These are phyloP conservation scores for Physocephala rufipes DNA, from an alignment of 2,888 invertebrate genomes.

Conservation along the genomic window DNA sequence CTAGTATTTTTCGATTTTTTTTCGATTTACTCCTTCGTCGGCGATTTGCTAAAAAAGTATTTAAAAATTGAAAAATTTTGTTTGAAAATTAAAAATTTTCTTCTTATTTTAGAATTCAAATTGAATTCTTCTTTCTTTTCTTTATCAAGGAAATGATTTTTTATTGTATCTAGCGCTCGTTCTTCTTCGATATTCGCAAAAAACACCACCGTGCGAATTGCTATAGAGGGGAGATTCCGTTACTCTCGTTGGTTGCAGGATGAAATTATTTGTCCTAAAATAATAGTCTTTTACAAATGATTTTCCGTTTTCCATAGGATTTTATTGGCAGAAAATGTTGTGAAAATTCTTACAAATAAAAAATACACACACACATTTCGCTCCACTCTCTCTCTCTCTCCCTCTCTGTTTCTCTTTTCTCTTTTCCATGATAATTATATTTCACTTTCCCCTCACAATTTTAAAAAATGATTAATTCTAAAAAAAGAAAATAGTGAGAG, in stretches of 20 bases:
- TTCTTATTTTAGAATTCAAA: too few relatives aligned
- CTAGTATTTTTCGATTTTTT: too few relatives aligned
- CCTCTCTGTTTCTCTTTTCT: neutral
- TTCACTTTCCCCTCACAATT: neutral
- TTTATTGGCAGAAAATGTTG: conserved; percentile 57
- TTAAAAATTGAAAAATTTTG: too few relatives aligned
- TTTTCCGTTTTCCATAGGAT: conserved; percentile 57
- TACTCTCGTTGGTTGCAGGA: conserved; percentile 49
- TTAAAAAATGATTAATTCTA: conserved; percentile 3
- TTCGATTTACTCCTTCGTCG: too few relatives aligned
- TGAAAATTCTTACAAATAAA: conserved; percentile 34
- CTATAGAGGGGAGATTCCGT: conserved; percentile 53
- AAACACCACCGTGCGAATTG: conserved; percentile 16
- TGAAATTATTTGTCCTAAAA: conserved; percentile 56
- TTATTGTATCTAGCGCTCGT: too few relatives aligned
- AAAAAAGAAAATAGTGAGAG: neutral
- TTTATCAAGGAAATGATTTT: too few relatives aligned
- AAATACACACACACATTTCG: conserved; percentile 11
- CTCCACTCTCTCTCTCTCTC: conserved; percentile 14
- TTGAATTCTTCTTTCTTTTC: too few relatives aligned
- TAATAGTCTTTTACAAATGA: conserved; percentile 52
- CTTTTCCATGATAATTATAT: neutral
- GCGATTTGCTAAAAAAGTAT: too few relatives aligned
- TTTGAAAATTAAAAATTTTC: too few relatives aligned
- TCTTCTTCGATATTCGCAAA: neutral